A percentile compares a stretch with the other conserved stretches of the same genome.
Conservation (phyloP, 2,113 vertebrate species). For the Engraulis encrasicolus region DNA sequence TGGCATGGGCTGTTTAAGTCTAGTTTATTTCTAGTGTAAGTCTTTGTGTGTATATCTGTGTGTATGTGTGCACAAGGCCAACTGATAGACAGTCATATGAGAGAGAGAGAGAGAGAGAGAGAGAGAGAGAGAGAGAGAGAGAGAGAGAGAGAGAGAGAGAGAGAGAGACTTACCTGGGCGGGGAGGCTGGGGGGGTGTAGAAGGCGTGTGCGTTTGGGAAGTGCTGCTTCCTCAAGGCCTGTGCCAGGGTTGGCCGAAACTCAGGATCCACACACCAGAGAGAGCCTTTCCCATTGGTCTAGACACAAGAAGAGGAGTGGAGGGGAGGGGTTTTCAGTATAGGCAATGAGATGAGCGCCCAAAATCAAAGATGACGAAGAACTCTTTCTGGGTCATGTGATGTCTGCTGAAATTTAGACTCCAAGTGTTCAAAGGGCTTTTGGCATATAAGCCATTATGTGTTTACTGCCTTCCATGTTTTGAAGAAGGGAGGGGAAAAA, state of each 20-base stretch:
- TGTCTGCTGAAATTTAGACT: neutral
- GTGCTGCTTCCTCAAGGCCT: constrained; percentile 97
- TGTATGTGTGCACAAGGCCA: neutral
- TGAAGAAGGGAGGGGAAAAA: neutral
- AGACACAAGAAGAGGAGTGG: constrained; percentile 52
- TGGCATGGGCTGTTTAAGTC: neutral
- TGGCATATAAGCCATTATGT: neutral
- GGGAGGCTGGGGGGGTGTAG: constrained; percentile 89
- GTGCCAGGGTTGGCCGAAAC: constrained; percentile 94
- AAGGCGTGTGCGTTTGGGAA: constrained; percentile 89
- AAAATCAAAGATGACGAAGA: neutral
- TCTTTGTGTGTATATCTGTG: neutral
- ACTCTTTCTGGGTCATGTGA: neutral
- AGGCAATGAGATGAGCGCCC: neutral
- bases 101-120: no score
- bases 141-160: no score
- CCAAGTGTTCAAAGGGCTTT: neutral
- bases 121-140: neutral
- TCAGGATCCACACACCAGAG: constrained; percentile 98
- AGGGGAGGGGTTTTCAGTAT: constrained; percentile 16
- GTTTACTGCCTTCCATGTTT: neutral
- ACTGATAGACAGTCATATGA: no score
- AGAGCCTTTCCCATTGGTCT: constrained; percentile 98
- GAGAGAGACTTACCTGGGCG: constrained; percentile 83
- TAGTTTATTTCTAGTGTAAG: neutral